Evolutionary conservation across 2,113 vertebrate genomes (phyloP).

Genomic region (Rhinolophus sinicus): DNA sequence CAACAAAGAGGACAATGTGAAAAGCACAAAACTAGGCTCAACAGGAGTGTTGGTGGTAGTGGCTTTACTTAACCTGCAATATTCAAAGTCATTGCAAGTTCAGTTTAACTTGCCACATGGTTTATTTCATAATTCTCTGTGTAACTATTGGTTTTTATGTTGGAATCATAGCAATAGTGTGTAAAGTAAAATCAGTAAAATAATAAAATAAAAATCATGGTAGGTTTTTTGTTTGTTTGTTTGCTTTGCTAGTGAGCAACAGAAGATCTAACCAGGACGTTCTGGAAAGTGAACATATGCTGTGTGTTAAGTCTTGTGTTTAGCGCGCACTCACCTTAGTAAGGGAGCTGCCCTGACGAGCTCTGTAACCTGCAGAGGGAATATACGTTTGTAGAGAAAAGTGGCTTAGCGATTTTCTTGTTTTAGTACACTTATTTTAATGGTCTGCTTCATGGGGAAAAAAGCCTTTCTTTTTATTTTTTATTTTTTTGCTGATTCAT

Average conservation of each 20-base stretch:
- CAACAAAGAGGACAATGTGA: not conserved
- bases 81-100: not conserved
- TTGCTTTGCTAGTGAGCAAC: not conserved
- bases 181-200: slow-evolving; percentile 31
- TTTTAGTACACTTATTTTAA: slow-evolving; percentile 42
- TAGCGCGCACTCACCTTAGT: slow-evolving; percentile 52
- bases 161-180: not conserved
- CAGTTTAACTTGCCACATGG: not conserved
- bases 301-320: slow-evolving; percentile 54
- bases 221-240: not conserved
- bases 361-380: slow-evolving; percentile 59
- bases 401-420: slow-evolving; percentile 64
- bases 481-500: slow-evolving; percentile 27
- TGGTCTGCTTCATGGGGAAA: slow-evolving; percentile 14
- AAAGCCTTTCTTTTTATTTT: not conserved
- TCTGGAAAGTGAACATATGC: slow-evolving; percentile 35
- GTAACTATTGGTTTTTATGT: slow-evolving; percentile 53
- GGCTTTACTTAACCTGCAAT: not conserved
- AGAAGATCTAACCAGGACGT: not conserved
- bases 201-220: not conserved
- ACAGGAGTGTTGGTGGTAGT: not conserved
- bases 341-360: slow-evolving; percentile 56
- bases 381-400: slow-evolving; percentile 66
- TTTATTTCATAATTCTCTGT: slow-evolving; percentile 12
- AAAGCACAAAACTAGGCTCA: not conserved